Evolutionary conservation across 2,888 invertebrate genomes (phyloP).

Genomic region (Agapostemon virescens): DNA sequence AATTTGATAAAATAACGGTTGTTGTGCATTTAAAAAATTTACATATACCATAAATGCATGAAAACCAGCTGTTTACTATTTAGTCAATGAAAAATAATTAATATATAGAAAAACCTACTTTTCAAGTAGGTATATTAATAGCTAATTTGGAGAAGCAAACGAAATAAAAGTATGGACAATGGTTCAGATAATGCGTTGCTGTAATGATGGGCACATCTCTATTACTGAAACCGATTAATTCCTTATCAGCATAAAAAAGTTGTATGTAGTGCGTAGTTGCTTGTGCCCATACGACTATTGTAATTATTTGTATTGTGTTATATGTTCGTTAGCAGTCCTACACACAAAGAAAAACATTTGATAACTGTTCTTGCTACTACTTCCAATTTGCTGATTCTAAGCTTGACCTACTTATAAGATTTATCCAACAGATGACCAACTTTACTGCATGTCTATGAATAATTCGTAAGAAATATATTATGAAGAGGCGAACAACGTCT

Average conservation of each 20-base stretch:
- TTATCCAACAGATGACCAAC: conserved; percentile 33
- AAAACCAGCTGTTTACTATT: too few species aligned
- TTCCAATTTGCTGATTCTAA: conserved; percentile 71
- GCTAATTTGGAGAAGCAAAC: not conserved
- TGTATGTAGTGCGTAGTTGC: conserved; percentile 20
- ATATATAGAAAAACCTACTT: not conserved
- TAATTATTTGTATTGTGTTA: conserved; percentile 17
- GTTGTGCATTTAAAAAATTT: too few species aligned
- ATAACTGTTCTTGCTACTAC: conserved; percentile 68
- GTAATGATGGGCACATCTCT: conserved; percentile 14
- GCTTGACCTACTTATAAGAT: conserved; percentile 74
- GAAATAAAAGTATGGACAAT: not conserved
- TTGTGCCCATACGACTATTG: conserved; percentile 24
- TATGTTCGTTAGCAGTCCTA: conserved; percentile 30
- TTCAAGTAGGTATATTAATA: not conserved
- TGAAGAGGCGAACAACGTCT: too few species aligned
- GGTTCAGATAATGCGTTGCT: conserved; percentile 9
- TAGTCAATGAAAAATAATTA: not conserved
- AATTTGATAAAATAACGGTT: too few species aligned
- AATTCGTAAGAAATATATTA: too few species aligned
- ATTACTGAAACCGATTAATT: conserved; percentile 15
- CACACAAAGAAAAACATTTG: conserved; percentile 55
- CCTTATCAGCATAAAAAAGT: conserved; percentile 30
- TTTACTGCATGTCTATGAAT: conserved; percentile 23
- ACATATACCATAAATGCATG: too few species aligned